These are phyloP conservation scores for Setophaga kirtlandii DNA, from an alignment of 2,113 vertebrate genomes.

Conservation along the genomic window DNA sequence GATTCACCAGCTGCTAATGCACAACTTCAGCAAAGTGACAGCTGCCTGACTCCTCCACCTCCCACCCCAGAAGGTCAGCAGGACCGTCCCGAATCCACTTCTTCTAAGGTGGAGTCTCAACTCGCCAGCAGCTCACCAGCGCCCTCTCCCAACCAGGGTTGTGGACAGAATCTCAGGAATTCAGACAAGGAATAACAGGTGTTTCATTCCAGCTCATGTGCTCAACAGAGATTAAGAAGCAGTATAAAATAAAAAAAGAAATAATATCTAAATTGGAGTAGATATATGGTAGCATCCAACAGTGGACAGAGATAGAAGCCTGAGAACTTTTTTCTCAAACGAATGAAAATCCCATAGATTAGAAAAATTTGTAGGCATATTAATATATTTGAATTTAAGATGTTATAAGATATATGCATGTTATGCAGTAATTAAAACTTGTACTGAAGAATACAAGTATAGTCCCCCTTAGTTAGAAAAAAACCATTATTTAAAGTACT, in stretches of 20 bases:
- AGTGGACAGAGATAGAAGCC: neutral
- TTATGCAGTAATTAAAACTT: neutral
- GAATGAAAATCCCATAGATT: constrained; percentile 2
- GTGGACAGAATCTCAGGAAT: neutral
- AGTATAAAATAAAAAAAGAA: neutral
- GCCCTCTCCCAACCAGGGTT: neutral
- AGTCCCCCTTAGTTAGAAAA: constrained; percentile 30
- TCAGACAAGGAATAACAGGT: neutral
- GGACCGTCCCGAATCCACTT: neutral
- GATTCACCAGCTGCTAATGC: constrained; percentile 44
- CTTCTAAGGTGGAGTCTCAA: neutral
- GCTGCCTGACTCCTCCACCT: neutral
- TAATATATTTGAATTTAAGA: constrained; percentile 35
- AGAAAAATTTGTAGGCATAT: neutral
- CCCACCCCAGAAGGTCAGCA: neutral
- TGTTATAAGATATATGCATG: constrained; percentile 34
- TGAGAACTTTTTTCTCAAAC: neutral
- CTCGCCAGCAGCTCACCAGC: neutral
- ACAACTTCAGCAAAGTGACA: constrained; percentile 1
- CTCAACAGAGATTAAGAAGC: neutral
- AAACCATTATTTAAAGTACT: neutral
- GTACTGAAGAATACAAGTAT: neutral
- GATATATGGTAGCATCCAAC: neutral
- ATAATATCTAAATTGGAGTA: neutral
- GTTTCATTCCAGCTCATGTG: neutral